Conservation (phyloP, 1,140 invertebrate genomes). For the Copidosoma floridanum region DNA sequence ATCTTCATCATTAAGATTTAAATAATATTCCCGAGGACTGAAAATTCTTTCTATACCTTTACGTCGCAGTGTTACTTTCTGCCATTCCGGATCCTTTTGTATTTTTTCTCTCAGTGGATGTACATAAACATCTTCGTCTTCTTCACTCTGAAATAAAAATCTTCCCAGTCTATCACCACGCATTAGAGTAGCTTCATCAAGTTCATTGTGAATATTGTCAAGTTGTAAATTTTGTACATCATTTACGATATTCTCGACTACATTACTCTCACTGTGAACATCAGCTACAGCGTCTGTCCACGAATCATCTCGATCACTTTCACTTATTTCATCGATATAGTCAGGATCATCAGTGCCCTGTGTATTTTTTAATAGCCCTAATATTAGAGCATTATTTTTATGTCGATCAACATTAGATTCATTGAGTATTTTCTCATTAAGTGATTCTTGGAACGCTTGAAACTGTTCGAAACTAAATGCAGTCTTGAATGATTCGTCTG, state of each 20-base stretch:
- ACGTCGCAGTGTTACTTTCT: not conserved
- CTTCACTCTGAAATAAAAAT: not conserved
- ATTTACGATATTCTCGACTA: no score
- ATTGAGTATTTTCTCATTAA: not conserved
- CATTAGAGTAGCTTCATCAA: no score
- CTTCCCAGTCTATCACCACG: not conserved
- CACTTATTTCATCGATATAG: no score
- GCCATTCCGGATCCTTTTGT: slow-evolving; percentile 4
- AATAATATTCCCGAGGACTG: slow-evolving; percentile 9
- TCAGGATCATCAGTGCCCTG: not conserved
- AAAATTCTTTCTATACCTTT: slow-evolving; percentile 3
- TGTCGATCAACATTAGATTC: not conserved
- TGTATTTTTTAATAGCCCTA: not conserved
- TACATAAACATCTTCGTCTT: slow-evolving; percentile 5
- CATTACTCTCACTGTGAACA: no score
- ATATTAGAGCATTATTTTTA: slow-evolving; percentile 11
- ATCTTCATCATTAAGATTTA: slow-evolving; percentile 7
- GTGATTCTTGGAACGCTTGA: no score
- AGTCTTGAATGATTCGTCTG: no score
- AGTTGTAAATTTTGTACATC: no score
- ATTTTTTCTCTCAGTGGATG: slow-evolving; percentile 9
- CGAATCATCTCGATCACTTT: no score
- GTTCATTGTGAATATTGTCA: no score
- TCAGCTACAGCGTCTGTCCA: no score
- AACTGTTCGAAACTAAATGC: no score